Percentiles rank a stretch among this genome's conserved stretches.
These are phyloP conservation scores for Arctopsyche grandis DNA, from an alignment of 1,140 invertebrate species.

Conservation along the genomic window DNA sequence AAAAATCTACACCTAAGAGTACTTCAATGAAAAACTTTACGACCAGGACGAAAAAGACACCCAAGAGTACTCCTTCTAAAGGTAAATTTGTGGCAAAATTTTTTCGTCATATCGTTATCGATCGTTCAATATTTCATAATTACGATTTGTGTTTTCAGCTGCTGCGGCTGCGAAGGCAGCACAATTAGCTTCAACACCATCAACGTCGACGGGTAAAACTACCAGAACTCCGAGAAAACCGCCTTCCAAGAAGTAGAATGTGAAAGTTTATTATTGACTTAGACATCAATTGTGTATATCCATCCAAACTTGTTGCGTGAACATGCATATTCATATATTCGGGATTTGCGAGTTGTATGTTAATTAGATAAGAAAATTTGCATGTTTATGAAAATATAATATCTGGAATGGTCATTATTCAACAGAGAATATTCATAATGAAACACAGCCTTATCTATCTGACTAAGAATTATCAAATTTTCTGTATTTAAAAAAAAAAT, in stretches of 20 bases:
- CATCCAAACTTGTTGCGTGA: conserved; percentile 37
- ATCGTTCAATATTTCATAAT: neutral
- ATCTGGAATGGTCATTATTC: conserved; percentile 16
- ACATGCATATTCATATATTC: conserved; percentile 23
- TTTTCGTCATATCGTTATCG: neutral
- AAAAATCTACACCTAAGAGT: conserved; percentile 12
- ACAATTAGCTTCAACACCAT: conserved; percentile 61
- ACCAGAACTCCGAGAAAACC: conserved; percentile 63
- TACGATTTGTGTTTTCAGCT: too few species aligned
- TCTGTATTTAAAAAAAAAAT: conserved; percentile 21
- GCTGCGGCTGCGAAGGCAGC: conserved; percentile 56
- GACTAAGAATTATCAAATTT: conserved; percentile 44
- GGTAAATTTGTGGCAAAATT: conserved; percentile 50
- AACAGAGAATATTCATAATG: conserved; percentile 30
- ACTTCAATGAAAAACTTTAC: conserved; percentile 45
- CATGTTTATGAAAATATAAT: conserved; percentile 28
- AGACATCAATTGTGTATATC: conserved; percentile 32
- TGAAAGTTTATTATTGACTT: neutral
- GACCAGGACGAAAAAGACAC: conserved; percentile 57
- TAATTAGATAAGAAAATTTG: conserved; percentile 34
- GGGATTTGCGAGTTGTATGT: conserved; percentile 18
- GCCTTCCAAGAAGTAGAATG: conserved; percentile 61
- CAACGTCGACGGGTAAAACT: conserved; percentile 64
- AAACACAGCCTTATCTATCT: conserved; percentile 39
- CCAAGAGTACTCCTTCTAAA: conserved; percentile 55